These are phyloP conservation scores for Matsumurasca onukii DNA, from an alignment of 1,140 invertebrate species.

Conservation along the genomic window DNA sequence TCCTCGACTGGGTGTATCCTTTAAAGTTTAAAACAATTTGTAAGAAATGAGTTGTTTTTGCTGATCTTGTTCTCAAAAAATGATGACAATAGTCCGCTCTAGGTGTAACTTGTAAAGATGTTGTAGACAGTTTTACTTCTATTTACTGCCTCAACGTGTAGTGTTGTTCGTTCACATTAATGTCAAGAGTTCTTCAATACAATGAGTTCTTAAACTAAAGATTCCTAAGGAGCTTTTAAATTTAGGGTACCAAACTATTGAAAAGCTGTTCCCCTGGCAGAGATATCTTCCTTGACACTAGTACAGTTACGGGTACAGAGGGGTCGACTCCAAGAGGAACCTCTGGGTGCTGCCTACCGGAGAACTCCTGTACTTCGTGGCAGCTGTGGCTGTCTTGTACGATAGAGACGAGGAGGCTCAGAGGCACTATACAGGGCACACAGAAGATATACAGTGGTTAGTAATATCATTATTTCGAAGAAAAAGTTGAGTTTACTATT, in stretches of 20 bases:
- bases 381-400: slow-evolving; percentile 87
- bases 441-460: slow-evolving; percentile 75
- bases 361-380: slow-evolving; percentile 91
- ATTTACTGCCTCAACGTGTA: no score
- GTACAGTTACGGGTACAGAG: slow-evolving; percentile 85
- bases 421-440: slow-evolving; percentile 91
- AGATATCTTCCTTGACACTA: slow-evolving; percentile 30
- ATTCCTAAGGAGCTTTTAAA: no score
- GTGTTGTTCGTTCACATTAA: no score
- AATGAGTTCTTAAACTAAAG: no score
- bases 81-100: no score
- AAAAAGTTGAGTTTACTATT: neutral
- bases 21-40: slow-evolving; percentile 43
- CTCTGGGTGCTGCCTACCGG: slow-evolving; percentile 89
- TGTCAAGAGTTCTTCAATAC: no score
- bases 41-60: no score
- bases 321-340: slow-evolving; percentile 82
- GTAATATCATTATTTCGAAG: neutral
- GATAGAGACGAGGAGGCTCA: slow-evolving; percentile 88
- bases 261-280: no score
- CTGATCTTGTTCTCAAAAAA: no score
- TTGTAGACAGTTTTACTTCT: no score
- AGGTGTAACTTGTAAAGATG: no score
- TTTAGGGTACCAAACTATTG: no score
- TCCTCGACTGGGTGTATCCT: slow-evolving; percentile 91